A percentile compares a stretch with the other conserved stretches of the same genome.
Evolutionary conservation across 2,113 vertebrate genomes (phyloP).

Genomic region (Caranx melampygus): DNA sequence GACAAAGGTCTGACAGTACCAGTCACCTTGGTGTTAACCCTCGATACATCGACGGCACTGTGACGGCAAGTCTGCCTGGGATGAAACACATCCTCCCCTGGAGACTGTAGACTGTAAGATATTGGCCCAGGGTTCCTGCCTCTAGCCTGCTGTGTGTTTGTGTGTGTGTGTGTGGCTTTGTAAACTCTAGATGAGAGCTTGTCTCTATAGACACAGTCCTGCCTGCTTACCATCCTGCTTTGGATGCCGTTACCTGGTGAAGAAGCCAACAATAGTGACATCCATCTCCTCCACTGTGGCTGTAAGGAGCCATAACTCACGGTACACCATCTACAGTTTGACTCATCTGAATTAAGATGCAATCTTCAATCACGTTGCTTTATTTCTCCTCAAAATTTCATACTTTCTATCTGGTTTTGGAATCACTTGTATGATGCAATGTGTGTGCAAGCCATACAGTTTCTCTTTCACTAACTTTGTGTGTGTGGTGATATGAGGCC

Average conservation of each 20-base stretch:
- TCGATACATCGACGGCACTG: conserved; percentile 34
- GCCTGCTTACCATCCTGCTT: conserved; percentile 15
- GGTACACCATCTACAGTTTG: not conserved
- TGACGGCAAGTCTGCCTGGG: conserved; percentile 41
- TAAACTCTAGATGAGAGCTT: conserved; percentile 29
- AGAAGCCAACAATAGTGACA: conserved; percentile 41
- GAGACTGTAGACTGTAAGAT: conserved; percentile 38
- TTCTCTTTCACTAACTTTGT: conserved; percentile 18
- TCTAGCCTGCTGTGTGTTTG: not conserved
- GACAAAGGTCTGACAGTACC: conserved; percentile 26
- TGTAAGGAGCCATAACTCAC: not conserved
- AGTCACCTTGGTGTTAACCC: conserved; percentile 44
- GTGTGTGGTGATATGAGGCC: not conserved
- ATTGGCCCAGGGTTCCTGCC: conserved; percentile 19
- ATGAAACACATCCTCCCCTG: conserved; percentile 48
- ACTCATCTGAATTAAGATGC: not conserved
- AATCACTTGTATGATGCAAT: conserved; percentile 63
- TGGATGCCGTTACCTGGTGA: conserved; percentile 46
- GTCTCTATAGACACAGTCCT: conserved; percentile 37
- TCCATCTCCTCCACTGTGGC: not conserved
- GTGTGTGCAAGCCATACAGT: conserved; percentile 46
- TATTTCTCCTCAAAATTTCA: conserved; percentile 50
- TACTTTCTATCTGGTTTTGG: conserved; percentile 35
- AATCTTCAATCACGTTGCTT: conserved; percentile 5
- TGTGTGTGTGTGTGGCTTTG: conserved; percentile 18